A percentile compares a stretch with the other conserved stretches of the same genome.
Evolutionary conservation across 2,888 invertebrate genomes (phyloP).

Genomic region (Schizotus pectinicornis): DNA sequence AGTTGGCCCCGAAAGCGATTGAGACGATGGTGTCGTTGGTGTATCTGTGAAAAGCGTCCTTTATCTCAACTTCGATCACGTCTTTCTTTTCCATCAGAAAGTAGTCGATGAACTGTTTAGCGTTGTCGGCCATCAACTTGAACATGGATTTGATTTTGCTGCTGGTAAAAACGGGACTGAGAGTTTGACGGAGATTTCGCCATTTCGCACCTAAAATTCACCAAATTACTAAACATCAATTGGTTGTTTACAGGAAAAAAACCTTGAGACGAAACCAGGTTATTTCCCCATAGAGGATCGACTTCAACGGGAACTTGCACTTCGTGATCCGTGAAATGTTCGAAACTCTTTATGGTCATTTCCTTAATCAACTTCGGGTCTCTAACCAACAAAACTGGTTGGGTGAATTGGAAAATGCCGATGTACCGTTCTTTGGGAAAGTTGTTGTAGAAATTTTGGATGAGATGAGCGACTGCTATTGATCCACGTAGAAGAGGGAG

Average conservation of each 20-base stretch:
- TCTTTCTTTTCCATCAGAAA: slow-evolving; percentile 34
- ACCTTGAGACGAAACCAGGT: slow-evolving; percentile 39
- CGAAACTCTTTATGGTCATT: slow-evolving; percentile 64
- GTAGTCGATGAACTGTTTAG: slow-evolving; percentile 35
- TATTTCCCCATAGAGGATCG: slow-evolving; percentile 61
- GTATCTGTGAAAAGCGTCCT: slow-evolving; percentile 60
- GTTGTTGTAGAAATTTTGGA: slow-evolving; percentile 10
- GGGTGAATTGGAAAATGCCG: slow-evolving; percentile 33
- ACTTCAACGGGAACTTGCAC: slow-evolving; percentile 40
- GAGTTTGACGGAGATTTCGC: slow-evolving; percentile 55
- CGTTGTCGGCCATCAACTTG: slow-evolving; percentile 39
- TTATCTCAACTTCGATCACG: slow-evolving; percentile 35
- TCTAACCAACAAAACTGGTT: slow-evolving; percentile 59
- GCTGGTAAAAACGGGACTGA: slow-evolving; percentile 53
- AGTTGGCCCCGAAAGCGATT: slow-evolving; percentile 63
- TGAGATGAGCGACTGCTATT: slow-evolving; percentile 1
- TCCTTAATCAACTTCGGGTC: slow-evolving; percentile 65
- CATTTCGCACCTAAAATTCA: slow-evolving; percentile 38
- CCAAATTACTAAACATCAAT: slow-evolving; percentile 3
- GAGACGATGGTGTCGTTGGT: slow-evolving; percentile 67
- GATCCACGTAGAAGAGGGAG: slow-evolving; percentile 2
- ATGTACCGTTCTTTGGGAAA: slow-evolving; percentile 31
- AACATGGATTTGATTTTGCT: slow-evolving; percentile 51
- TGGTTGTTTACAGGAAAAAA: neutral
- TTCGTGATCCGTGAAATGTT: slow-evolving; percentile 61